A percentile compares a stretch with the other conserved stretches of the same genome.
These are phyloP conservation scores for Mesembrinibis cayennensis DNA, from an alignment of 2,113 vertebrate genomes.

Conservation along the genomic window DNA sequence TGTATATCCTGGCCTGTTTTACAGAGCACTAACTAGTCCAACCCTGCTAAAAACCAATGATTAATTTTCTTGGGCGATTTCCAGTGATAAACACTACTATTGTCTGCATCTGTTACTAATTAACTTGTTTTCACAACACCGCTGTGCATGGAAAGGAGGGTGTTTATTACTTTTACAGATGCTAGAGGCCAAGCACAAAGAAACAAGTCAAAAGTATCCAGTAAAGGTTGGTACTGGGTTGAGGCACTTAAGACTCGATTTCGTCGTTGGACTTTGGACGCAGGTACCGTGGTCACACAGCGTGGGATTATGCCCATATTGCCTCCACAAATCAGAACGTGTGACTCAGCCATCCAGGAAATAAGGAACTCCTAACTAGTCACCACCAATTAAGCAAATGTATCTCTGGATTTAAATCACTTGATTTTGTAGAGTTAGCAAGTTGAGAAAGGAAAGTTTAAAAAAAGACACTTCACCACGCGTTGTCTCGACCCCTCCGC, in stretches of 20 bases:
- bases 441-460: neutral
- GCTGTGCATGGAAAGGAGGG: neutral
- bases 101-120: neutral
- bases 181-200: neutral
- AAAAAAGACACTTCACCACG: fast-evolving
- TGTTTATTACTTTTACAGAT: neutral
- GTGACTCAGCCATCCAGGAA: neutral
- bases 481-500: fast-evolving
- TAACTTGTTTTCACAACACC: neutral
- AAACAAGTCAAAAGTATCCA: neutral
- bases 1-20: neutral
- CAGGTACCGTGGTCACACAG: fast-evolving
- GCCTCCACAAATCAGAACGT: fast-evolving
- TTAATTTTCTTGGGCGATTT: neutral
- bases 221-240: neutral
- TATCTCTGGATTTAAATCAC: neutral
- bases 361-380: neutral
- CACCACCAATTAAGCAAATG: neutral
- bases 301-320: fast-evolving
- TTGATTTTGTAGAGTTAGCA: neutral
- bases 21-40: neutral
- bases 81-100: neutral
- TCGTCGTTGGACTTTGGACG: fast-evolving
- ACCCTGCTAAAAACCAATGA: neutral
- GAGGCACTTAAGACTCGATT: fast-evolving